Evolutionary conservation across 2,797 vertebrate genomes (phyloP).

Genomic region (Chiroxiphia lanceolata): DNA sequence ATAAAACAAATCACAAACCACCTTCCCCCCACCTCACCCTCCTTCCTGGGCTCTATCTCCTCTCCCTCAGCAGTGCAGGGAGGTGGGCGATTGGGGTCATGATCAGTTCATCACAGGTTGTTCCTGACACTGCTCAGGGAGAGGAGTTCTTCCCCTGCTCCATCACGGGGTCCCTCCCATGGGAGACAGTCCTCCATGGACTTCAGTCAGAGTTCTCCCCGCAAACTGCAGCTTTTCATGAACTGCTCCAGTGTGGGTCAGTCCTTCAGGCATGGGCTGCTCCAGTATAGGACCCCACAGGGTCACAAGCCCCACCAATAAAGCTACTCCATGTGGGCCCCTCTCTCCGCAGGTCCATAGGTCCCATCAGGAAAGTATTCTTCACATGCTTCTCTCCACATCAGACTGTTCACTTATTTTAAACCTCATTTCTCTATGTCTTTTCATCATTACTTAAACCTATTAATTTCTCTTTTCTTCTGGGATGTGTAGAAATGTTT

Average conservation of each 20-base stretch:
- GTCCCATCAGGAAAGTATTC: not conserved
- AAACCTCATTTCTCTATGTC: not conserved
- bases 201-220: not conserved
- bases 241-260: not conserved
- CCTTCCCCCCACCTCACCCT: rapidly evolving
- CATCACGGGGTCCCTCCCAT: not conserved
- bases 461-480: not conserved
- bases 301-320: not conserved
- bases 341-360: not conserved
- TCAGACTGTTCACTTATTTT: not conserved
- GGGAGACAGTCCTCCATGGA: not conserved
- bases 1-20: not conserved
- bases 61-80: too few species aligned
- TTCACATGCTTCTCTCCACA: not conserved
- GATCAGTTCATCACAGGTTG: rapidly evolving
- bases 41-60: not conserved
- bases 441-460: slow-evolving; percentile 21
- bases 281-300: not conserved
- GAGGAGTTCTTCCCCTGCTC: not conserved
- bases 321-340: not conserved
- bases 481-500: not conserved
- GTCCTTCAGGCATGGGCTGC: not conserved
- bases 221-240: not conserved
- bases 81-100: not conserved
- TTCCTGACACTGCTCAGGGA: not conserved